Conservation (phyloP, 1,140 invertebrate species). For the Cryptotermes secundus region DNA sequence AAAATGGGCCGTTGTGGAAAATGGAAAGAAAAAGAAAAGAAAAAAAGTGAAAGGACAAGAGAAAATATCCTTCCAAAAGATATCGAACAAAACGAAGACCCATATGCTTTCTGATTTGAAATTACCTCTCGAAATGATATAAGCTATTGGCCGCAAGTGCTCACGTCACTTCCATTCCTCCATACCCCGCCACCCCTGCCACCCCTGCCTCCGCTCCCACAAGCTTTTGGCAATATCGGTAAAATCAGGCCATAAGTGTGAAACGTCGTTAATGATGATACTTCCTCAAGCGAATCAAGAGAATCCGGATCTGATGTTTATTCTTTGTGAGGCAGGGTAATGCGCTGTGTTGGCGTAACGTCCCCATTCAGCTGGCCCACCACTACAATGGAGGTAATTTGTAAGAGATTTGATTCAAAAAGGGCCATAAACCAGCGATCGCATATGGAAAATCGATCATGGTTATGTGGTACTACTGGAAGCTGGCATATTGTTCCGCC, state of each 20-base stretch:
- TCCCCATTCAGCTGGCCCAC: not conserved
- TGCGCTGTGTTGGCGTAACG: not conserved
- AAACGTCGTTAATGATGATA: too few species aligned
- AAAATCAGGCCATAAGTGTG: not conserved
- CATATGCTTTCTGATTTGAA: conserved; percentile 11
- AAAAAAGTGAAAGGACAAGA: not conserved
- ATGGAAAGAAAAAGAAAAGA: not conserved
- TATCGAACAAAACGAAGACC: not conserved
- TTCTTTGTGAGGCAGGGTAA: not conserved
- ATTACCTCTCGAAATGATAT: not conserved
- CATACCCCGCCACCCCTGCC: too few species aligned
- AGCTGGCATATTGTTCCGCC: not conserved
- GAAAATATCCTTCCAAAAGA: not conserved
- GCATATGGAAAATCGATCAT: not conserved
- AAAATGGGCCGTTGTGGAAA: conserved; percentile 10
- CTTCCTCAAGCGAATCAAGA: not conserved
- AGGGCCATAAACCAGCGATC: not conserved
- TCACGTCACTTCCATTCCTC: not conserved
- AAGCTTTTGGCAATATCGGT: not conserved
- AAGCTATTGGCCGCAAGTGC: not conserved
- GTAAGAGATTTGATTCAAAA: not conserved
- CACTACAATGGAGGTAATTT: not conserved
- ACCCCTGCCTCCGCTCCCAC: too few species aligned
- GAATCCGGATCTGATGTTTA: not conserved
- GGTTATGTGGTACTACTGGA: not conserved